A percentile compares a stretch with the other conserved stretches of the same genome.
These are phyloP conservation scores for Cygnus olor DNA, from an alignment of 2,797 vertebrate species.

Conservation along the genomic window DNA sequence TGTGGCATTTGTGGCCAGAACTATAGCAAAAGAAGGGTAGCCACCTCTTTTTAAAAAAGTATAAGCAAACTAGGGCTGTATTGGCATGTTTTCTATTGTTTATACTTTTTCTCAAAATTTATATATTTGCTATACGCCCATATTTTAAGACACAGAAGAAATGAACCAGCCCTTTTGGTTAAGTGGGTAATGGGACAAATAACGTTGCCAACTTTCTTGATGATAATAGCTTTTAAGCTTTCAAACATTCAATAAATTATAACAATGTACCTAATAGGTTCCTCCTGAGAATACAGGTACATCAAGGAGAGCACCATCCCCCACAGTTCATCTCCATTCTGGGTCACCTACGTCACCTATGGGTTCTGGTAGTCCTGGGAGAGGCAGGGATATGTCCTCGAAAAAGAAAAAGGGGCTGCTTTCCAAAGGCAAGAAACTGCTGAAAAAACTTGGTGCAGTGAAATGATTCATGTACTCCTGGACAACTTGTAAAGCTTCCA, in stretches of 20 bases:
- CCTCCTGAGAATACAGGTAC: conserved; percentile 91
- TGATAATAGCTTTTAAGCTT: conserved; percentile 54
- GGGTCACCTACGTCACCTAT: conserved; percentile 86
- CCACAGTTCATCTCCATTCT: conserved; percentile 87
- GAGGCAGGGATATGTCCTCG: conserved; percentile 89
- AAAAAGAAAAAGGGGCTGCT: conserved; percentile 96
- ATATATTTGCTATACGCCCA: not conserved
- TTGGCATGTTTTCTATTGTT: not conserved
- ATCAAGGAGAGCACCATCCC: conserved; percentile 89
- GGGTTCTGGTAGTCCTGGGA: conserved; percentile 89
- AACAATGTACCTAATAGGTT: conserved; percentile 91
- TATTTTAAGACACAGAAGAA: conserved; percentile 24
- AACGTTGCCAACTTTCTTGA: conserved; percentile 62
- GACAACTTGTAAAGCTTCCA: conserved; percentile 77
- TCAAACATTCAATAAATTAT: conserved; percentile 74
- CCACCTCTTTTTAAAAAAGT: not conserved
- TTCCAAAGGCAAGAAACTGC: conserved; percentile 95
- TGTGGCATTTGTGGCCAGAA: conserved; percentile 21
- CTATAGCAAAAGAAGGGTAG: not conserved
- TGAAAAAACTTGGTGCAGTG: conserved; percentile 92
- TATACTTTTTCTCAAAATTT: not conserved
- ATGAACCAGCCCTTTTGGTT: conserved; percentile 42
- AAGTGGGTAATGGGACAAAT: conserved; percentile 53
- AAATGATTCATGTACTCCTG: conserved; percentile 83
- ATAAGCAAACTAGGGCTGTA: not conserved